Conservation (phyloP, 2,888 invertebrate species). For the Coronaproctus castanopsis region DNA sequence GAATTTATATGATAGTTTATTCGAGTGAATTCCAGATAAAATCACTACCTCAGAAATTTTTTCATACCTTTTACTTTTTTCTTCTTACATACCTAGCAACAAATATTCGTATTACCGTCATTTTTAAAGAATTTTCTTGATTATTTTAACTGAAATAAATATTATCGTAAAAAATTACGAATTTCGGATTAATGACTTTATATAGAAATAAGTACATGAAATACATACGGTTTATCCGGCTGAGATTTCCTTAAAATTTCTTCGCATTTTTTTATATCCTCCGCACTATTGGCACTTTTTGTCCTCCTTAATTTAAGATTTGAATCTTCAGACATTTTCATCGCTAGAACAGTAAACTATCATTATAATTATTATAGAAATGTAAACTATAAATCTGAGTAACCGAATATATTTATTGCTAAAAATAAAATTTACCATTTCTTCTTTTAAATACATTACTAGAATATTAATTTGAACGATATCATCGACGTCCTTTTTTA, state of each 20-base stretch:
- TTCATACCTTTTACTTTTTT: no score
- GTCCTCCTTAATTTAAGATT: constrained; percentile 32
- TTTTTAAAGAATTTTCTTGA: neutral
- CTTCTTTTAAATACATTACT: no score
- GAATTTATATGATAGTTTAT: no score
- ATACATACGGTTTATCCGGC: constrained; percentile 68
- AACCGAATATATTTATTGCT: no score
- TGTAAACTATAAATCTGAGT: neutral
- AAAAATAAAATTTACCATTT: no score
- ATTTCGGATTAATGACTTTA: neutral
- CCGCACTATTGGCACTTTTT: constrained; percentile 70
- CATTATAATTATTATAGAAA: neutral
- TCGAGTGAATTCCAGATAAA: no score
- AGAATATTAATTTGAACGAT: no score
- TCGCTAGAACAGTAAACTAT: neutral
- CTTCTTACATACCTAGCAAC: no score
- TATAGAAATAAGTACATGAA: neutral
- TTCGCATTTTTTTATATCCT: constrained; percentile 66
- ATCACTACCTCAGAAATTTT: no score
- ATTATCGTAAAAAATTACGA: neutral
- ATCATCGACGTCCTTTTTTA: no score
- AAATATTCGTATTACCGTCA: no score
- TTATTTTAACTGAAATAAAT: neutral
- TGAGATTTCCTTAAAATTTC: constrained; percentile 54
- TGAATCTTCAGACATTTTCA: constrained; percentile 25